Evolutionary conservation across 1,140 invertebrate genomes (phyloP), one percentile per base, ranked within the genome.

Genomic region (Delia radicum): DNA sequence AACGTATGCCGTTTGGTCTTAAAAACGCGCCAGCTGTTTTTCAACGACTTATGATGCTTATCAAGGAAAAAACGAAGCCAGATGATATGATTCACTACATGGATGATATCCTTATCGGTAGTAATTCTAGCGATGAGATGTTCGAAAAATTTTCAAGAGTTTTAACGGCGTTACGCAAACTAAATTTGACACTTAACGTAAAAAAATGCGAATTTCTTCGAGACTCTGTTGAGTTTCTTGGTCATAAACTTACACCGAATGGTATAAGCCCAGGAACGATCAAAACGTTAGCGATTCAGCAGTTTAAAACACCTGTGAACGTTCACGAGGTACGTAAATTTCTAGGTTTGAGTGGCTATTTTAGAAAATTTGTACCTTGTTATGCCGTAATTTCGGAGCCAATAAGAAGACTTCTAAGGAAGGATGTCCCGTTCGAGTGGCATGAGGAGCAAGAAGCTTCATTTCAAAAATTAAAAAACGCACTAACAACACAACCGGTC

Each of bases 1-100:
- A 90, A 89, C 87, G 80, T 86, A 82, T 84, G 72, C 85, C 84
- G 0, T 86, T 85, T 71, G 83, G 86, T 3, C 73, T 86, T 0
- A 77, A 77, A 46, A 85, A 83, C 76, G 79, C 79, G 0, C 79
- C 79, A 0, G 26, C 77, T 1, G 80, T 81, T 48, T 85, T 82
- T 75, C 81, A 85, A 73, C 78, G 80, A 65, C 77, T 78, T 8
- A 79, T 86, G 21, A 80, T 78, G 72, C 29, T 69, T 63, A 21
- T 78, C 3, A 61, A 74, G 13, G 28, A 71, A 10, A 18, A 73
- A 69, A 24, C 74, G 3, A 8, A 46, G 3, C 21, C 28, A 13
- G 69, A 33, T 6, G 74, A 71, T 27, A 71, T 78, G 27, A 48
- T 78, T 2, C 21, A 46, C 18, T 78, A 78, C 18, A 76, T 78